phyloP scores from a whole-genome alignment of 2,113 vertebrate species.

The Smithornis capensis region DNA sequence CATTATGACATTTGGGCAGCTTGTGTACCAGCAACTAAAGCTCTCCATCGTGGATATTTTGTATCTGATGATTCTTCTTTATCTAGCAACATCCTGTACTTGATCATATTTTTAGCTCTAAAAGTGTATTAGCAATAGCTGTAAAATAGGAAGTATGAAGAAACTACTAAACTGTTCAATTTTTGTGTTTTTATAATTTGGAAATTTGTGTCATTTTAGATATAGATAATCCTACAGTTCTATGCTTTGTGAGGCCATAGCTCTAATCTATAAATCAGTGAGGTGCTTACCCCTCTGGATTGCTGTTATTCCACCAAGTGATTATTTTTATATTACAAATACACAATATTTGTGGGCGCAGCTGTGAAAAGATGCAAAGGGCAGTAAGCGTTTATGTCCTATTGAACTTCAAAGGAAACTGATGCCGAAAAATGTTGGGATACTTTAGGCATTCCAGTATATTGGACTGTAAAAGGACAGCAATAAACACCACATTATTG shows the following conservation, averaged over 20 bases:
- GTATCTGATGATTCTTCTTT: background rate
- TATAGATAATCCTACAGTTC: background rate
- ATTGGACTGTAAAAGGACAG: background rate
- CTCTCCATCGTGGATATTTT: background rate
- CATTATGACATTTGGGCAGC: background rate
- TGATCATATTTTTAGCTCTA: background rate
- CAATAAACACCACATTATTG: background rate
- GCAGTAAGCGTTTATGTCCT: background rate
- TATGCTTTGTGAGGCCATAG: background rate
- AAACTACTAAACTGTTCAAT: background rate
- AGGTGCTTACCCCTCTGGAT: background rate
- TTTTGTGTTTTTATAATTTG: background rate
- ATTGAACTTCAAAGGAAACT: background rate
- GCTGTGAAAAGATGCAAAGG: background rate
- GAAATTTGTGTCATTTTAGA: background rate
- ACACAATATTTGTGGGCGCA: background rate
- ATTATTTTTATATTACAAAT: background rate
- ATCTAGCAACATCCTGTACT: background rate
- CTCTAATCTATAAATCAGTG: background rate
- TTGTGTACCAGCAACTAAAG: background rate
- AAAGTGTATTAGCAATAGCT: background rate
- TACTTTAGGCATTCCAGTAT: background rate
- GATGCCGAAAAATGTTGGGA: background rate
- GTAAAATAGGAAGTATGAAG: background rate
- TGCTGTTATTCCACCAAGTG: background rate